A percentile compares a stretch with the other conserved stretches of the same genome.
Conservation (phyloP, 1,140 invertebrate species). For the Eulimnadia texana region DNA sequence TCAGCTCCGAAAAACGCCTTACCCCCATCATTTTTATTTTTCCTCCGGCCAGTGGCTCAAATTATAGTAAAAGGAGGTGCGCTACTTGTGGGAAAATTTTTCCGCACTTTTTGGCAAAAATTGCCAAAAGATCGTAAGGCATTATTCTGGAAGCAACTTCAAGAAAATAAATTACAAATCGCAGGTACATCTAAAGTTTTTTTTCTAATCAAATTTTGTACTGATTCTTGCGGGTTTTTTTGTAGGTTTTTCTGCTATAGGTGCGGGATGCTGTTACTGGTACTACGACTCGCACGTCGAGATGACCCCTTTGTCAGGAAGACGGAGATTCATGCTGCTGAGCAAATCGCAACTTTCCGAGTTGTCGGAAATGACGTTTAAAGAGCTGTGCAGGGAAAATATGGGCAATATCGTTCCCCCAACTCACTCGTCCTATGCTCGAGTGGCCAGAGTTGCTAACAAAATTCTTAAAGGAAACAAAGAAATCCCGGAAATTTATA, state of each 20-base stretch:
- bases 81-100: constrained; percentile 19
- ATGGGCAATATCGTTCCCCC: constrained; percentile 27
- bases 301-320: constrained; percentile 35
- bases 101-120: constrained; percentile 29
- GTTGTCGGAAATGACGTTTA: constrained; percentile 28
- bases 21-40: constrained; percentile 2
- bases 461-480: constrained; percentile 33
- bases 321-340: constrained; percentile 37
- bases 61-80: constrained; percentile 1
- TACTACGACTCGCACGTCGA: constrained; percentile 37
- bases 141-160: constrained; percentile 21
- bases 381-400: constrained; percentile 24
- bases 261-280: constrained; percentile 15
- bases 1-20: no score
- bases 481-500: constrained; percentile 30
- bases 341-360: constrained; percentile 32
- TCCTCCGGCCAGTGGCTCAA: constrained; percentile 7
- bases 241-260: constrained; percentile 16
- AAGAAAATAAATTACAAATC: constrained; percentile 21
- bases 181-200: constrained; percentile 15
- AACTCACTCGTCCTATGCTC: constrained; percentile 26
- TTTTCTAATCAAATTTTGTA: constrained; percentile 8
- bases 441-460: constrained; percentile 27
- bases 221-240: constrained; percentile 3
- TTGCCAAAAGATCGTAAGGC: constrained; percentile 25